Base-by-base conservation (phyloP, 2,797 vertebrate species). In the Podarcis siculus region DNA sequence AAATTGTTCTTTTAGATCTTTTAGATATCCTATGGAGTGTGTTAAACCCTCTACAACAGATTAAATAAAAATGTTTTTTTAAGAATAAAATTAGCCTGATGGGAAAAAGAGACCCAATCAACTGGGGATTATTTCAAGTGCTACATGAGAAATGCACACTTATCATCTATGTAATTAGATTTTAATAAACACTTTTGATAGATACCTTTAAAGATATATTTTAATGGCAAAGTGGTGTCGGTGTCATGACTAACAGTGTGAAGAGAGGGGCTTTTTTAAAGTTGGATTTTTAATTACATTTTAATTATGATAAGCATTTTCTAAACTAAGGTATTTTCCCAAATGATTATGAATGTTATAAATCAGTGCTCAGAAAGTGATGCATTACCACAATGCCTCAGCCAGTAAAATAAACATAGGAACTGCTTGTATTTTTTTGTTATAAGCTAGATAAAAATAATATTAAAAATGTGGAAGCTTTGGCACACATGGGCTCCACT, bases 181-280 rank as follows among this genome's bases (percentile, higher is more conserved):
- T 96, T 96, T 92, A 95, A 95, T 94, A 95, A 96, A 94, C 90
- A 94, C 90, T 95, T 95, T 96, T 95, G 94, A 89, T 94, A 91
- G 85, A 93, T 95, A 93, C 90, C 94, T 93, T 85, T 93, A 89
- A 81, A 86, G 49, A 79, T 96, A 93, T 94, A 92, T 96, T 96
- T 96, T 93, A 95, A 88, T 94, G 91, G 91, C 93, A 87, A 95
- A 96, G 94, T 95, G 92, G 45, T 91, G 94, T 96, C 94, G 92
- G 45, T 91, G 94, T 96, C 94, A 91, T 91, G 76, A 95, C 90
- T 93, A 94, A 88, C 86, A 87, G 83, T 79, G 83, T 88, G 87
- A 95, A 94, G 94, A 94, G 79, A 93, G 86, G 92, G 92, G 90
- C 91, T 91, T 92, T 93, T 92, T 87, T 80, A 86, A 95, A 67